Conservation (phyloP, 1,140 invertebrate species). For the Drosophila oshimai region DNA sequence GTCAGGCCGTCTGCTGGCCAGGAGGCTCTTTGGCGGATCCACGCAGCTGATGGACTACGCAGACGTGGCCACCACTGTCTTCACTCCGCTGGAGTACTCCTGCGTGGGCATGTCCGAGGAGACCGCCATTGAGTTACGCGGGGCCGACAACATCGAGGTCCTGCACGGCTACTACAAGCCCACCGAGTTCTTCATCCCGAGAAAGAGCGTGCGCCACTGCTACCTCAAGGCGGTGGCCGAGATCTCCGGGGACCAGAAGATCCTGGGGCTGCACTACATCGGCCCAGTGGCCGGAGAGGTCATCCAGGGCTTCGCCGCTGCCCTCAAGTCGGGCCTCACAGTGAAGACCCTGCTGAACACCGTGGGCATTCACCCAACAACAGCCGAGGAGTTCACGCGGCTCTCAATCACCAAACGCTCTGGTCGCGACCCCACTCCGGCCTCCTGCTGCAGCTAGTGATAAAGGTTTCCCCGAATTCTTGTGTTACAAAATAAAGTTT, state of each 20-base stretch:
- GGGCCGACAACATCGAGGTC: constrained; percentile 89
- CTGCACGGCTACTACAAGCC: constrained; percentile 98
- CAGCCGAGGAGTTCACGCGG: constrained; percentile 94
- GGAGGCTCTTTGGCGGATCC: constrained; percentile 87
- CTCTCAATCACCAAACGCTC: constrained; percentile 92
- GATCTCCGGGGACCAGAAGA: constrained; percentile 87
- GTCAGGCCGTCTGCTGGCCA: constrained; percentile 93
- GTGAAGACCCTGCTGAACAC: constrained; percentile 94
- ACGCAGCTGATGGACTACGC: constrained; percentile 91
- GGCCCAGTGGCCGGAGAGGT: constrained; percentile 98
- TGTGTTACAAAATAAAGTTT: too few relatives aligned
- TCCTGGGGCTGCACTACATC: constrained; percentile 97
- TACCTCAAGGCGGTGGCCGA: constrained; percentile 91
- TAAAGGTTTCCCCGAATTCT: neutral
- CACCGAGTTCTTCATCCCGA: constrained; percentile 96
- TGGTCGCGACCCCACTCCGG: constrained; percentile 91
- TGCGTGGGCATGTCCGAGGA: constrained; percentile 97
- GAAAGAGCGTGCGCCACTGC: constrained; percentile 89
- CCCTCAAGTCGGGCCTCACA: constrained; percentile 92
- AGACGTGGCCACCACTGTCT: constrained; percentile 98
- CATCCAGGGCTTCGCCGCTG: constrained; percentile 96
- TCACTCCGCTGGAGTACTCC: constrained; percentile 98
- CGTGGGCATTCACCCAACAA: constrained; percentile 98
- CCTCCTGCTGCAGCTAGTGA: constrained; percentile 92
- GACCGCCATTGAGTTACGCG: constrained; percentile 87